A percentile compares a stretch with the other conserved stretches of the same genome.
Conservation (phyloP, 1,140 invertebrate genomes). For the Orchesella cincta region DNA sequence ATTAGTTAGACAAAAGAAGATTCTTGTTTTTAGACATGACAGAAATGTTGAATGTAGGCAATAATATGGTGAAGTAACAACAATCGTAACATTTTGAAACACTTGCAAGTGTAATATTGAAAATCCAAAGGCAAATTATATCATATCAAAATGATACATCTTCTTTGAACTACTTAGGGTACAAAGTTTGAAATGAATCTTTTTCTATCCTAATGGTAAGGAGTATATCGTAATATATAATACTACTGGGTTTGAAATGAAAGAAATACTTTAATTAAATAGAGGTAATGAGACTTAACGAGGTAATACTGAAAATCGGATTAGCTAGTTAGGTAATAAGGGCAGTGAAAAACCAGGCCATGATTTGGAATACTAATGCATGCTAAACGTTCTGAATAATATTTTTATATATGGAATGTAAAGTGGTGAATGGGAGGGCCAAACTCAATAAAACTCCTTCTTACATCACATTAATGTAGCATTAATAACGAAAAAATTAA, state of each 20-base stretch:
- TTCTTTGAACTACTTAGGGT: neutral
- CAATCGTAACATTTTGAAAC: too few species aligned
- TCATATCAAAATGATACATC: neutral
- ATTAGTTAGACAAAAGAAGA: too few species aligned
- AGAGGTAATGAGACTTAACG: neutral
- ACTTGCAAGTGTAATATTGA: too few species aligned
- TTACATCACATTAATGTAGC: neutral
- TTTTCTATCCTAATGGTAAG: too few species aligned
- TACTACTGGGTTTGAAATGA: too few species aligned
- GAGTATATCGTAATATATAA: too few species aligned
- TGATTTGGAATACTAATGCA: too few species aligned
- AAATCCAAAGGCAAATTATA: slow-evolving; percentile 8
- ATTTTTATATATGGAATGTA: neutral
- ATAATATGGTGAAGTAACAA: too few species aligned
- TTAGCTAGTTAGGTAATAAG: slow-evolving; percentile 14
- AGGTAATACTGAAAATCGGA: neutral
- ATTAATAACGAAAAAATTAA: neutral
- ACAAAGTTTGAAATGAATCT: too few species aligned
- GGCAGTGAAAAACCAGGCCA: slow-evolving; percentile 10
- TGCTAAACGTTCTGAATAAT: slow-evolving; percentile 1
- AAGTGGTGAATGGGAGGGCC: too few species aligned
- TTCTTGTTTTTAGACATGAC: too few species aligned
- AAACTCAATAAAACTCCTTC: slow-evolving; percentile 2
- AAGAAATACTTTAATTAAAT: neutral
- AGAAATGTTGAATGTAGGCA: too few species aligned